Conservation (phyloP, 1,140 invertebrate species). For the Conopomorpha cramerella region DNA sequence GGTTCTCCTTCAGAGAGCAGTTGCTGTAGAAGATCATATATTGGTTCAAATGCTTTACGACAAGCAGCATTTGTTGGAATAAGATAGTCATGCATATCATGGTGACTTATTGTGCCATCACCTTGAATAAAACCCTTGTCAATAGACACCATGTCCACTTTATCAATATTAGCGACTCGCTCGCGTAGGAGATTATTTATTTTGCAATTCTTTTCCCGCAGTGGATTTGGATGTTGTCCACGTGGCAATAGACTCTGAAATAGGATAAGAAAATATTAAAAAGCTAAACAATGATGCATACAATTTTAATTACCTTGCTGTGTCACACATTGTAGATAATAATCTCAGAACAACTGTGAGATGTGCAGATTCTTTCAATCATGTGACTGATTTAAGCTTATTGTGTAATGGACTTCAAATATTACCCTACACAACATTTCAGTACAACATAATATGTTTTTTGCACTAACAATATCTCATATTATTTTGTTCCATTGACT, state of each 20-base stretch:
- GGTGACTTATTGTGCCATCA: slow-evolving; percentile 81
- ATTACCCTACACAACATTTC: no score
- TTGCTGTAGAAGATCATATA: slow-evolving; percentile 77
- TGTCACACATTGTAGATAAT: no score
- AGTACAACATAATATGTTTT: no score
- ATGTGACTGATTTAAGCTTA: no score
- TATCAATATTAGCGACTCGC: slow-evolving; percentile 62
- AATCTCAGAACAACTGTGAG: no score
- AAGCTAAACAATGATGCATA: slow-evolving; percentile 5
- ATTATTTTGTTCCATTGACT: no score
- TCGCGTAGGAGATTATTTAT: slow-evolving; percentile 75
- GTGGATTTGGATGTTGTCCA: slow-evolving; percentile 78
- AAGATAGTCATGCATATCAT: slow-evolving; percentile 89
- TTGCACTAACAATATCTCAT: no score
- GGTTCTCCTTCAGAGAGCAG: slow-evolving; percentile 74
- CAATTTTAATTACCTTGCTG: no score
- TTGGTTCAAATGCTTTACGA: slow-evolving; percentile 80
- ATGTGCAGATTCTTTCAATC: no score
- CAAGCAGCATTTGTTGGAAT: slow-evolving; percentile 83
- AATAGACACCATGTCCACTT: slow-evolving; percentile 72
- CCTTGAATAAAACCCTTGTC: slow-evolving; percentile 77
- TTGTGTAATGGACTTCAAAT: no score
- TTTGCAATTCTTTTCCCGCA: slow-evolving; percentile 74
- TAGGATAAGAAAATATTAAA: slow-evolving; percentile 11
- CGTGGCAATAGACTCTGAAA: slow-evolving; percentile 81